These are phyloP conservation scores for Nomada goodeniana DNA, from an alignment of 2,888 invertebrate species.

Conservation along the genomic window DNA sequence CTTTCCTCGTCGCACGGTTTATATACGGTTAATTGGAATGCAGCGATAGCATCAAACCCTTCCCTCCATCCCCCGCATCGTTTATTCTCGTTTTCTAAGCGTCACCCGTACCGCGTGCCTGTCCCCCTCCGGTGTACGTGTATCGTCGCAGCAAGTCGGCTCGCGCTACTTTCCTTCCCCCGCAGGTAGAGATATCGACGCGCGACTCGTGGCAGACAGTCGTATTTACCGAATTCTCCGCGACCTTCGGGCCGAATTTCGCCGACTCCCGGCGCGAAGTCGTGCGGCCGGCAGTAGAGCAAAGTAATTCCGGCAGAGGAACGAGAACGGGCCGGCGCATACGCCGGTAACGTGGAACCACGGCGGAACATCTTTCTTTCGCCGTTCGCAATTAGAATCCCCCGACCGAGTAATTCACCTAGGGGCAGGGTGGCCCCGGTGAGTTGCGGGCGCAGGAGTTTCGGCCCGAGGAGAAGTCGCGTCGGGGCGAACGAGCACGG, in stretches of 20 bases:
- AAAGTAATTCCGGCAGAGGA: conserved; percentile 9
- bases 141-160: background rate
- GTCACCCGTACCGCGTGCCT: background rate
- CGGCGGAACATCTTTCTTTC: conserved; percentile 40
- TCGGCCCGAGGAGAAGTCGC: conserved; percentile 12
- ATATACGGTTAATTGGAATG: conserved; percentile 22
- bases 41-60: background rate
- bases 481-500: conserved; percentile 27
- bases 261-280: background rate
- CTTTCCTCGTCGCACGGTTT: background rate
- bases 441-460: conserved; percentile 36
- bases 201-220: background rate
- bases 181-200: conserved; percentile 3
- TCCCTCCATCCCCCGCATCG: background rate
- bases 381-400: conserved; percentile 36
- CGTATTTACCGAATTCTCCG: background rate
- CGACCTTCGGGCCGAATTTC: background rate
- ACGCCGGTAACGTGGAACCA: background rate
- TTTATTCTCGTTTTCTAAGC: background rate
- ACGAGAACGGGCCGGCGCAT: background rate
- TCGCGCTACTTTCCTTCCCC: background rate
- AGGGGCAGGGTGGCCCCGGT: conserved; percentile 21
- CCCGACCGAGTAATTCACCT: conserved; percentile 41
- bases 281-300: background rate
- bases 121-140: background rate